A percentile compares a stretch with the other conserved stretches of the same genome.
Evolutionary conservation across 1,140 invertebrate genomes (phyloP).

Genomic region (Gryllus bimaculatus): DNA sequence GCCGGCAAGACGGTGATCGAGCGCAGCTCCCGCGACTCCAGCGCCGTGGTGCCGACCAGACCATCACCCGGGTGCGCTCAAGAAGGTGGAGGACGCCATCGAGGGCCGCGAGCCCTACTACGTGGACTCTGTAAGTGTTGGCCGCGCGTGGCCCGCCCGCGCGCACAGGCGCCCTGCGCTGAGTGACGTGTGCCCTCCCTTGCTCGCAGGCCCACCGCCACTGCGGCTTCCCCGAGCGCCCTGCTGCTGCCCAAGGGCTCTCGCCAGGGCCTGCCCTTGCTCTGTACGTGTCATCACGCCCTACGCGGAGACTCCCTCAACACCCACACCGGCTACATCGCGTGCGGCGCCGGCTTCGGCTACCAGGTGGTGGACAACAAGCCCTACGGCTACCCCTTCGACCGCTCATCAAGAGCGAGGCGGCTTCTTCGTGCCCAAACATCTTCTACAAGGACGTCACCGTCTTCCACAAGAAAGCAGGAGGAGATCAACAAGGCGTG

Average conservation of each 20-base stretch:
- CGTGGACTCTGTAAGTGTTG: constrained; percentile 20
- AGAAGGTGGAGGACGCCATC: constrained; percentile 29
- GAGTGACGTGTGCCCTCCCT: constrained; percentile 28
- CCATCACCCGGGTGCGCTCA: constrained; percentile 30
- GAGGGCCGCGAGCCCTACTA: constrained; percentile 27
- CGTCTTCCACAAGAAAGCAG: constrained; percentile 23
- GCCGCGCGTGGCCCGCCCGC: too few species aligned
- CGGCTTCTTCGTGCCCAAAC: constrained; percentile 18
- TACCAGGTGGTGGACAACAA: constrained; percentile 38
- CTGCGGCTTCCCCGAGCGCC: constrained; percentile 48
- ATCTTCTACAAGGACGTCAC: constrained; percentile 20
- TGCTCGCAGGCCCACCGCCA: constrained; percentile 30
- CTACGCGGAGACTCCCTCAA: constrained; percentile 30
- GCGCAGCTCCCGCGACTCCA: constrained; percentile 34
- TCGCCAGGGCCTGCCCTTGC: constrained; percentile 51
- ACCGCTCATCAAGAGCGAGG: constrained; percentile 34
- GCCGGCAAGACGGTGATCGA: constrained; percentile 34
- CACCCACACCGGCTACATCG: constrained; percentile 29
- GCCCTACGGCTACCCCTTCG: constrained; percentile 57
- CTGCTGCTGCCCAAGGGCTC: constrained; percentile 58
- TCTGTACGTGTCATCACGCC: constrained; percentile 41
- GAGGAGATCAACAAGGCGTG: constrained; percentile 16
- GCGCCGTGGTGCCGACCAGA: constrained; percentile 30
- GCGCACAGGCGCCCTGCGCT: too few species aligned
- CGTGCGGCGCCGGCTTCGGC: constrained; percentile 22